Evolutionary conservation across 2,113 vertebrate species (phyloP).

Genomic region (Axis porcinus): DNA sequence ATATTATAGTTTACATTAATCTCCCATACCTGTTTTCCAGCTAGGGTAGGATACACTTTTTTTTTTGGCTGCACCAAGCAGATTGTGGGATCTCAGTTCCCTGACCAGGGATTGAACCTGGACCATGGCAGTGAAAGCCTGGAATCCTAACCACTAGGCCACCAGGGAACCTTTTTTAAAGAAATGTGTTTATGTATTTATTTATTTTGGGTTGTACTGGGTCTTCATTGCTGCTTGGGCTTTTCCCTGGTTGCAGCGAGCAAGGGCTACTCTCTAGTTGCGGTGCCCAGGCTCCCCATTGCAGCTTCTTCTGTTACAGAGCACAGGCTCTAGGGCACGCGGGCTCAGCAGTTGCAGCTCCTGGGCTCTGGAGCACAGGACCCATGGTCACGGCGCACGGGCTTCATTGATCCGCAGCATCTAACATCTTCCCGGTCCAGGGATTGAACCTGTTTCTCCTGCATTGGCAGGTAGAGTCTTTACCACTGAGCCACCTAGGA

Average conservation of each 20-base stretch:
- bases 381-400: rapidly evolving
- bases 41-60: not conserved
- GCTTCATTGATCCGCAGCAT: not conserved
- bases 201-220: not conserved
- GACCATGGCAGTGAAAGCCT: not conserved
- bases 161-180: not conserved
- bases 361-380: not conserved
- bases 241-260: not conserved
- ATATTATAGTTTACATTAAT: not conserved
- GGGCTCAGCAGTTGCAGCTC: not conserved
- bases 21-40: not conserved
- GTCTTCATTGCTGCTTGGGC: not conserved
- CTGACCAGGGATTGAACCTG: not conserved
- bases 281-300: not conserved
- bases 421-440: rapidly evolving
- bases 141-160: not conserved
- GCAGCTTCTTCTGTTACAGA: not conserved
- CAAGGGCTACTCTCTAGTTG: not conserved
- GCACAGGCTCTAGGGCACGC: not conserved
- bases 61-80: not conserved
- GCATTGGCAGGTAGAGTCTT: not conserved
- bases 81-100: not conserved
- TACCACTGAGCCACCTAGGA: not conserved
- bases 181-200: not conserved
- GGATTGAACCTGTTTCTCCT: not conserved